Percentiles rank a stretch among this genome's conserved stretches.
These are phyloP conservation scores for Entomobrya multifasciata DNA, from an alignment of 2,888 invertebrate species.

Conservation along the genomic window DNA sequence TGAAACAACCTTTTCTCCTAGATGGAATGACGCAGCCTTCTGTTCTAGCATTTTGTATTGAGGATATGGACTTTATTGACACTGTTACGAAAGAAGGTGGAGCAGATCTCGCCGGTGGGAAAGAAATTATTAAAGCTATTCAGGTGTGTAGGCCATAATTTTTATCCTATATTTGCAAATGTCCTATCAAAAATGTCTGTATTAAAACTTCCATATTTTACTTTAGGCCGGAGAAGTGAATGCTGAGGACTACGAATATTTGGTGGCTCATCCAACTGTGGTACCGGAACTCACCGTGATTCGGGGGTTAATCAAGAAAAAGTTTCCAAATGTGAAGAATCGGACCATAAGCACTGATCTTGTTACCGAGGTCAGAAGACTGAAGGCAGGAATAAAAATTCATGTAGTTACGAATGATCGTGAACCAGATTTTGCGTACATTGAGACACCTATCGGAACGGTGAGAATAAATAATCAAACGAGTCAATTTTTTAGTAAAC, in stretches of 20 bases:
- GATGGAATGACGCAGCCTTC: conserved; percentile 83
- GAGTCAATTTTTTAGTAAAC: background rate
- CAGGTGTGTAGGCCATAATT: conserved; percentile 83
- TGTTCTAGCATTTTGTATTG: conserved; percentile 89
- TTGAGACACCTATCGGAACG: conserved; percentile 87
- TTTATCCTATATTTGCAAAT: background rate
- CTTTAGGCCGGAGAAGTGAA: conserved; percentile 80
- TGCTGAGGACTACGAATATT: conserved; percentile 86
- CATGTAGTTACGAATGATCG: conserved; percentile 85
- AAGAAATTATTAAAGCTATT: conserved; percentile 88
- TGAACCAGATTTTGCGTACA: conserved; percentile 87
- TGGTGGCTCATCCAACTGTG: conserved; percentile 90
- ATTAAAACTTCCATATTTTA: background rate
- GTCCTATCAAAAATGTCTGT: background rate
- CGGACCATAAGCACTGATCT: conserved; percentile 87
- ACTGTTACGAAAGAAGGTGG: conserved; percentile 86
- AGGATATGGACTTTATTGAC: conserved; percentile 83
- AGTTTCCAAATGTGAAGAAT: conserved; percentile 84
- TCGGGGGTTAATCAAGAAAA: conserved; percentile 89
- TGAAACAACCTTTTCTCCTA: conserved; percentile 87
- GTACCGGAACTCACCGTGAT: conserved; percentile 88
- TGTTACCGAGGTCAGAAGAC: conserved; percentile 84
- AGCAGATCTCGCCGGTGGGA: conserved; percentile 87
- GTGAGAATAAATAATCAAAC: conserved; percentile 82
- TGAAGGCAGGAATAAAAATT: conserved; percentile 88